Conservation (phyloP, 1,140 invertebrate species). For the Brachionus rubens region DNA sequence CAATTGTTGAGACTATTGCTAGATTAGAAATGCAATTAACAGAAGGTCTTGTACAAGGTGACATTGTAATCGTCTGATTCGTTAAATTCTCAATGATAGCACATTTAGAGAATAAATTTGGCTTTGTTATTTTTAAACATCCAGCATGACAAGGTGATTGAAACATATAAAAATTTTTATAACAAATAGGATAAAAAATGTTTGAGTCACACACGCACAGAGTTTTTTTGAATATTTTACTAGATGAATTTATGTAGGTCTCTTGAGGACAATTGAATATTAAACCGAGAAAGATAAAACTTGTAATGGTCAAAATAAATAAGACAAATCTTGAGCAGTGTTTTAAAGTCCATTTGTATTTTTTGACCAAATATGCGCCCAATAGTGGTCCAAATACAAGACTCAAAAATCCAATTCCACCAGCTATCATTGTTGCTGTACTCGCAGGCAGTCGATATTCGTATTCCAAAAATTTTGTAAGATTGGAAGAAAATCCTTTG, state of each 20-base stretch:
- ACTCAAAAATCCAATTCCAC: slow-evolving; percentile 16
- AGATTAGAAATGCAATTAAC: neutral
- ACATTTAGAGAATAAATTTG: neutral
- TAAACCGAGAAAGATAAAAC: slow-evolving; percentile 10
- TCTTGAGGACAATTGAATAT: slow-evolving; percentile 30
- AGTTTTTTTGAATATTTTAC: neutral
- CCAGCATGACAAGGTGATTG: slow-evolving; percentile 43
- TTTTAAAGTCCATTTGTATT: neutral
- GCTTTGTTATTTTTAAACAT: neutral
- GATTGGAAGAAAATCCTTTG: slow-evolving; percentile 28
- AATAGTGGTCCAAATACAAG: neutral
- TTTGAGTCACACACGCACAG: neutral
- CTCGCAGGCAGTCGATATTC: slow-evolving; percentile 6
- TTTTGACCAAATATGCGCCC: slow-evolving; percentile 38
- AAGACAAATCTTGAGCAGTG: neutral
- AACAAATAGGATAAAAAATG: slow-evolving; percentile 40
- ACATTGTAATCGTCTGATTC: neutral
- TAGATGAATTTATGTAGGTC: neutral
- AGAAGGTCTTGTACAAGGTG: neutral
- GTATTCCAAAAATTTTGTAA: slow-evolving; percentile 44
- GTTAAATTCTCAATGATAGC: neutral
- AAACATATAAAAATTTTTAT: neutral
- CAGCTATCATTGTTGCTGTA: slow-evolving; percentile 36
- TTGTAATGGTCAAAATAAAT: neutral
- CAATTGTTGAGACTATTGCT: neutral